A percentile compares a stretch with the other conserved stretches of the same genome.
Conservation (phyloP, 2,113 vertebrate species). For the Panthera uncia region DNA sequence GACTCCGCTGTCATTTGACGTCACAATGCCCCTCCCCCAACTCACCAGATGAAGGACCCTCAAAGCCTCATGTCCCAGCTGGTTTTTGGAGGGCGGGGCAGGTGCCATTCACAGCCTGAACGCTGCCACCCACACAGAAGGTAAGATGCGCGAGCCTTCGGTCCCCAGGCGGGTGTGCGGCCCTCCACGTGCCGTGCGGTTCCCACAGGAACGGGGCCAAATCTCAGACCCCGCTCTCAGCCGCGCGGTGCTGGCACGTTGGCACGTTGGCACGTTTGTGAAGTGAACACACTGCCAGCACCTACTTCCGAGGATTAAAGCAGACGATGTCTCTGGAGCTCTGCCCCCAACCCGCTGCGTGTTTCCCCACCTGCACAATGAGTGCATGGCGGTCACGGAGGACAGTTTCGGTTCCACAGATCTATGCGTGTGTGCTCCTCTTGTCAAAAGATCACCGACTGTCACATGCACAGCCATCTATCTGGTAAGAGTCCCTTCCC, state of each 20-base stretch:
- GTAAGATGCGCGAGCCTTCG: rapidly evolving
- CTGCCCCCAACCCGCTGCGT: background rate
- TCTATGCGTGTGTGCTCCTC: rapidly evolving
- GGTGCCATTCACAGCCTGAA: background rate
- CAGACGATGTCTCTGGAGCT: background rate
- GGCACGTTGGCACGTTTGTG: background rate
- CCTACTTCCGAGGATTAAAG: background rate
- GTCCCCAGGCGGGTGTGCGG: background rate
- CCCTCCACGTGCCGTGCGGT: no score
- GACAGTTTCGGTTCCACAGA: background rate
- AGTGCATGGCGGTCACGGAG: rapidly evolving
- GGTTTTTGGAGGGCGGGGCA: background rate
- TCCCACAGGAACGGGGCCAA: no score
- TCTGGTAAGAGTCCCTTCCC: rapidly evolving
- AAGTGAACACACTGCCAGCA: background rate
- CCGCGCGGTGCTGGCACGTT: rapidly evolving
- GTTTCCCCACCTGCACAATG: background rate
- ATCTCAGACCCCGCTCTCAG: background rate
- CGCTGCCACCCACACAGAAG: background rate
- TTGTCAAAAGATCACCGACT: rapidly evolving
- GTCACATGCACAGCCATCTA: rapidly evolving
- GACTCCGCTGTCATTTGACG: rapidly evolving
- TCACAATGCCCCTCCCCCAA: no score
- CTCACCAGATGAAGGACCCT: background rate
- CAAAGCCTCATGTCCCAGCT: background rate